Evolutionary conservation across 2,797 vertebrate species (phyloP).

Genomic region (Scleropages formosus): DNA sequence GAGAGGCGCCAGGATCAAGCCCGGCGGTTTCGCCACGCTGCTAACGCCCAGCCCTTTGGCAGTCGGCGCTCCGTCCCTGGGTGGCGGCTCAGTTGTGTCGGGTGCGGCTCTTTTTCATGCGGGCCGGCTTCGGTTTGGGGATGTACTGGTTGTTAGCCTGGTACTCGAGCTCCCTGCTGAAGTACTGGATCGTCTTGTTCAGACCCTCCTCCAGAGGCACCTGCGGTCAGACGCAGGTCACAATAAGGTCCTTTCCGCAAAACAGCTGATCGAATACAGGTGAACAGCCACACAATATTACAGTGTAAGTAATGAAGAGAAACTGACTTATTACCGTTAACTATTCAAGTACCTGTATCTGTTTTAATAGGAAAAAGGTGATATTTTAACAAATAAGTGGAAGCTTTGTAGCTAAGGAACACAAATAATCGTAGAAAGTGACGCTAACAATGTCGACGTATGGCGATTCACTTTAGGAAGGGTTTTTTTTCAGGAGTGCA

Average conservation of each 20-base stretch:
- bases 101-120: constrained; percentile 92
- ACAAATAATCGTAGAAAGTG: too few species aligned
- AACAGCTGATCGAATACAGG: not conserved
- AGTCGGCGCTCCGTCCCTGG: constrained; percentile 30
- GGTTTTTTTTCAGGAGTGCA: too few species aligned
- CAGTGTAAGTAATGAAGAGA: too few species aligned
- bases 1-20: not conserved
- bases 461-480: too few species aligned
- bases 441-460: too few species aligned
- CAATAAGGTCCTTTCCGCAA: constrained; percentile 22
- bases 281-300: not conserved
- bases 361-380: too few species aligned
- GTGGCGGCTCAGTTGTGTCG: constrained; percentile 79
- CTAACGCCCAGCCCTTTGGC: not conserved
- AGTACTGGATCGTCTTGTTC: constrained; percentile 99
- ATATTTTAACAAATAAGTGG: too few species aligned
- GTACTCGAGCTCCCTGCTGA: constrained; percentile 92
- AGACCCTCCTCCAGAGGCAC: constrained; percentile 95
- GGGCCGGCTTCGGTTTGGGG: constrained; percentile 94
- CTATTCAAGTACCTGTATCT: too few species aligned
- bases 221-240: constrained; percentile 60
- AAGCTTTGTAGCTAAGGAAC: too few species aligned
- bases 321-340: too few species aligned
- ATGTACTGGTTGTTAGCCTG: constrained; percentile 98
- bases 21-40: not conserved